phyloP scores from a whole-genome alignment of 2,888 invertebrate species.

The Gastrophysa polygoni region DNA sequence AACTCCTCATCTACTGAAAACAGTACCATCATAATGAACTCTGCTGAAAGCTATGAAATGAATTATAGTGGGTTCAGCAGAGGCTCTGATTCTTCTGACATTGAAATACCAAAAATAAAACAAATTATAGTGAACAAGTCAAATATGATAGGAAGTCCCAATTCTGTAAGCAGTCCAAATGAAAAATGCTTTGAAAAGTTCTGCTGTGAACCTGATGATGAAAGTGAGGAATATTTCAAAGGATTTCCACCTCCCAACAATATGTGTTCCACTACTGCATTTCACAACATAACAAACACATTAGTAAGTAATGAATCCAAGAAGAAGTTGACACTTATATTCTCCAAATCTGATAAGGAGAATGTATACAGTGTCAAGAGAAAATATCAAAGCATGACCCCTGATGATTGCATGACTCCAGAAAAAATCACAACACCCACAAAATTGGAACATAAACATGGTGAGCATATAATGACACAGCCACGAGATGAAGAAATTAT shows the following conservation, averaged over 20 bases:
- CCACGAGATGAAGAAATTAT: background rate
- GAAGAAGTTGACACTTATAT: conserved; percentile 37
- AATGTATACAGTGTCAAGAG: conserved; percentile 39
- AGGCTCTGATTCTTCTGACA: conserved; percentile 16
- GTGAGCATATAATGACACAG: background rate
- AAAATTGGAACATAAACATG: background rate
- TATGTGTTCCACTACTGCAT: conserved; percentile 7
- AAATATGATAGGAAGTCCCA: background rate
- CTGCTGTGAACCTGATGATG: background rate
- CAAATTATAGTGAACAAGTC: conserved; percentile 20
- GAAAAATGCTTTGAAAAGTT: background rate
- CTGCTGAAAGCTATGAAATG: conserved; percentile 23
- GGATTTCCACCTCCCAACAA: conserved; percentile 3
- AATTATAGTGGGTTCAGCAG: conserved; percentile 26
- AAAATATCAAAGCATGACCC: conserved; percentile 37
- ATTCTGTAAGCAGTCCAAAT: background rate
- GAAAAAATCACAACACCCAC: background rate
- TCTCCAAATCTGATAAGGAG: conserved; percentile 41
- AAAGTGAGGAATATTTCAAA: background rate
- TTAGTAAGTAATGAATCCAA: conserved; percentile 24
- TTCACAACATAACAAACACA: conserved; percentile 29
- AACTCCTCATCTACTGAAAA: conserved; percentile 38
- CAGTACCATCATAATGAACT: conserved; percentile 14
- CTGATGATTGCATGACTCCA: conserved; percentile 15
- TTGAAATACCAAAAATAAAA: conserved; percentile 17